Evolutionary conservation across 2,888 invertebrate species (phyloP).

Genomic region (Lumbricus terrestris): DNA sequence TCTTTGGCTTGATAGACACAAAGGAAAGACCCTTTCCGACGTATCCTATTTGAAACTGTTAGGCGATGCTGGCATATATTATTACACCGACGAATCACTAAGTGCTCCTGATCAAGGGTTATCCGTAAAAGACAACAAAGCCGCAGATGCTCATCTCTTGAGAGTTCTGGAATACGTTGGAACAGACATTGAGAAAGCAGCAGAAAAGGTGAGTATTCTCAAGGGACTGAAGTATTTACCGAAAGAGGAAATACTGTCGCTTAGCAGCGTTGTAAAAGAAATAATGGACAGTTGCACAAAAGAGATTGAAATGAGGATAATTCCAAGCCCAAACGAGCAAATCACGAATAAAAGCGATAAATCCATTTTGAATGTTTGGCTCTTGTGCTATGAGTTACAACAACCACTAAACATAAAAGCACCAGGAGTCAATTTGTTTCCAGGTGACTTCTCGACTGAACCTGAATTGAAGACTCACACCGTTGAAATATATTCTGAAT

Average conservation of each 20-base stretch:
- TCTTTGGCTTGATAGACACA: slow-evolving; percentile 36
- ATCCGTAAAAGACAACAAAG: not conserved
- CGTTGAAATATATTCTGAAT: slow-evolving; percentile 26
- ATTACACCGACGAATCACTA: not conserved
- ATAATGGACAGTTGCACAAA: too few relatives aligned
- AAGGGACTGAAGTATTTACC: not conserved
- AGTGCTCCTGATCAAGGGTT: not conserved
- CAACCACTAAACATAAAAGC: slow-evolving; percentile 24
- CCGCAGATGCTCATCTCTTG: not conserved
- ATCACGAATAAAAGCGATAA: not conserved
- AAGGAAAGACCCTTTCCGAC: slow-evolving; percentile 31
- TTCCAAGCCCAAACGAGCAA: too few relatives aligned
- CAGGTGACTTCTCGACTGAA: slow-evolving; percentile 36
- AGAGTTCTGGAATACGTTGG: not conserved
- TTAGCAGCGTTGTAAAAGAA: not conserved
- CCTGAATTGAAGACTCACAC: slow-evolving; percentile 20
- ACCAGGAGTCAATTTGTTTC: slow-evolving; percentile 37
- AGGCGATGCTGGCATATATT: not conserved
- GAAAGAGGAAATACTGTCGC: too few relatives aligned
- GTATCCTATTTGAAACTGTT: slow-evolving; percentile 25
- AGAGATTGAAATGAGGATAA: too few relatives aligned
- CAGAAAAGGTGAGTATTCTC: not conserved
- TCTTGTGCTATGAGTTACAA: too few relatives aligned
- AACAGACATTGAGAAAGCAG: not conserved
- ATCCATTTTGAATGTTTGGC: too few relatives aligned